Conservation (phyloP, 1,140 invertebrate species). For the Drosophila truncata region DNA sequence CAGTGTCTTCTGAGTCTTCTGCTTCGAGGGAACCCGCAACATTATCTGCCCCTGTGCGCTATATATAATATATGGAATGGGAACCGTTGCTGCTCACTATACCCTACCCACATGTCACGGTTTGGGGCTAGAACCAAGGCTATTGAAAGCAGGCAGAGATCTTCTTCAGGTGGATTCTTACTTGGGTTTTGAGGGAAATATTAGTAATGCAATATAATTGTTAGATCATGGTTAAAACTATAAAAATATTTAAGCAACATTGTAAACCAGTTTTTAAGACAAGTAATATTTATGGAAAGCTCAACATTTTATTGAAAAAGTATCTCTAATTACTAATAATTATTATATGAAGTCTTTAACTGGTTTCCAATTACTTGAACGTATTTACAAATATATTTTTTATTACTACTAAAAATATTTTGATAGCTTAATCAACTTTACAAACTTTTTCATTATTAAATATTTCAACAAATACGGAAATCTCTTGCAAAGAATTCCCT, state of each 20-base stretch:
- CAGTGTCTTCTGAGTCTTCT: constrained; percentile 10
- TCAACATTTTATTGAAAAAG: no score
- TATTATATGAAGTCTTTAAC: background rate
- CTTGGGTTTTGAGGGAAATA: background rate
- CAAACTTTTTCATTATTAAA: background rate
- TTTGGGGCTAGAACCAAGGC: background rate
- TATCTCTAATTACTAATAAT: background rate
- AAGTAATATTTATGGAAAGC: no score
- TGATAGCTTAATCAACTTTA: background rate
- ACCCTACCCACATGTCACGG: constrained; percentile 31
- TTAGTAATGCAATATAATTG: background rate
- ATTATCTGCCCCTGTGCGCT: constrained; percentile 48
- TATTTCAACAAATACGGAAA: background rate
- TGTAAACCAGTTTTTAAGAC: no score
- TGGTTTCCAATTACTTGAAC: background rate
- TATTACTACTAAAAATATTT: background rate
- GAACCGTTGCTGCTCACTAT: constrained; percentile 67
- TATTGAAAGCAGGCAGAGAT: background rate
- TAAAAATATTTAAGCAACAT: background rate
- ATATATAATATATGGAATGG: constrained; percentile 48
- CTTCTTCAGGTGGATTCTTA: constrained; percentile 13
- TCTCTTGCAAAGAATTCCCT: background rate
- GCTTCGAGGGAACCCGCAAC: constrained; percentile 54
- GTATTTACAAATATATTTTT: background rate
- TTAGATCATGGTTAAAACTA: no score